Evolutionary conservation across 2,888 invertebrate genomes (phyloP).

Genomic region (Drosophila mettleri): DNA sequence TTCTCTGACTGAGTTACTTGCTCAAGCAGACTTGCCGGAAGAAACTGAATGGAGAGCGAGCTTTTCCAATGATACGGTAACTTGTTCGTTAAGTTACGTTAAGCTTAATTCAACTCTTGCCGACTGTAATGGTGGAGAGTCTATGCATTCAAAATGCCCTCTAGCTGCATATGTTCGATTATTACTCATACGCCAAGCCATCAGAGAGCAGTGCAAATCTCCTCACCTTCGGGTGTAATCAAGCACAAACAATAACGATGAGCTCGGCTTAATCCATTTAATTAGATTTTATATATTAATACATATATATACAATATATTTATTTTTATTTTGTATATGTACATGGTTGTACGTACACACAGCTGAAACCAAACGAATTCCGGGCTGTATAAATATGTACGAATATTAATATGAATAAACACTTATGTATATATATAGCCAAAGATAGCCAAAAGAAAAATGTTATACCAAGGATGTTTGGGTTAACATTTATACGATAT

Average conservation of each 20-base stretch:
- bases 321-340: no score
- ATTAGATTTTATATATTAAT: no score
- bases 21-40: constrained; percentile 13
- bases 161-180: neutral
- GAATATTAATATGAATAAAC: neutral
- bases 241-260: neutral
- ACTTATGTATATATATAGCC: neutral
- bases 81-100: constrained; percentile 11
- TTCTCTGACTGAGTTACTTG: constrained; percentile 4
- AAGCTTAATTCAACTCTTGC: neutral
- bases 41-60: constrained; percentile 25
- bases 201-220: neutral
- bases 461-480: neutral
- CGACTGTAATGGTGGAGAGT: constrained; percentile 4
- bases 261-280: neutral
- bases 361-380: constrained; percentile 42
- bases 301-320: no score
- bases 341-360: neutral
- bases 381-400: neutral
- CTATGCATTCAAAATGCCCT: constrained; percentile 1
- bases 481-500: neutral
- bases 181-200: constrained; percentile 44
- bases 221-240: constrained; percentile 26
- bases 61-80: constrained; percentile 28
- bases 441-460: neutral